Base-by-base conservation (phyloP, 2,888 invertebrate species). In the Cataglyphis rosenhaueri region DNA sequence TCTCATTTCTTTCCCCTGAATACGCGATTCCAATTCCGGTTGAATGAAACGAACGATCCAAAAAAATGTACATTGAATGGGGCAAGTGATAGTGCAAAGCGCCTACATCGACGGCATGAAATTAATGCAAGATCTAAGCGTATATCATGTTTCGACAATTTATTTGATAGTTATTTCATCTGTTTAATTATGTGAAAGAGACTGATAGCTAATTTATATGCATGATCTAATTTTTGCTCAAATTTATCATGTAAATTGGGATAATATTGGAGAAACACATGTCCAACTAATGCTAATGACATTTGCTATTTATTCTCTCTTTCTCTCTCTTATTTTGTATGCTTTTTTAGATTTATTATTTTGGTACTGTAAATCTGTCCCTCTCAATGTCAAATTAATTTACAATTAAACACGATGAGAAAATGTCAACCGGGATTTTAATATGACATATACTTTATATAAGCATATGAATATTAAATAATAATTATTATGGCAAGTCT, bases 11-110 rank as follows among this genome's bases (percentile, higher is more conserved):
- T 83, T 76, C 64, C 52, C 41, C 57, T 12, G 83, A 87, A 87
- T 79, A 82, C 84, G 73, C 84, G 62, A 82, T 81, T 85, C 74
- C 82, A 81, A 85, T 86, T 84, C 52, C 68, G 12, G 9, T 59
- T 9, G 68, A 55, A 70, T 68, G 76, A 85, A 82, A 81, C 52
- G 65, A 48, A 12, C 38, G 62, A 48, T 35, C 55, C 25, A 32
- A 57, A 73, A 73, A 73, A 71, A 61, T 18, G 44, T 66, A n/a
- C 25, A 18, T 35, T 38, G 38, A 65, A 18, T 10, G 62, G n/a
- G 15, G 25, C n/a, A 64, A 64, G 35, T n/a, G 25, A 12, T 5
- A 25, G n/a, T 32, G n/a, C 1, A 62, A 52, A 52, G 48, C 21
- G 10, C 35, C n/a, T 32, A 8, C 5, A 21, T n/a, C 5, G 32